Evolutionary conservation across 2,797 vertebrate species (phyloP).

Genomic region (Onychomys torridus): DNA sequence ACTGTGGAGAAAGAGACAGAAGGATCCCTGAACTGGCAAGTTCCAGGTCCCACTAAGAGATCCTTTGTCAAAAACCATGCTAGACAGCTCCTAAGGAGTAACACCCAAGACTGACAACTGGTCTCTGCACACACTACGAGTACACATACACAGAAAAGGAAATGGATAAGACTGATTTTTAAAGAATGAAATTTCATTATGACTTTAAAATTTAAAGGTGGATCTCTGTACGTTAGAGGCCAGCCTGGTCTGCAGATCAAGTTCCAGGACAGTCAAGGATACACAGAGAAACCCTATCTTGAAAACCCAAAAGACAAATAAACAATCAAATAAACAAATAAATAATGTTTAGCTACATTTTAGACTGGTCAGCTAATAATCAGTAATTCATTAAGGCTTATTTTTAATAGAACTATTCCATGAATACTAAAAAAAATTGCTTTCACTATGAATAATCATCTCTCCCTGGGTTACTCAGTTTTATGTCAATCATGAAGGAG

Average conservation of each 20-base stretch:
- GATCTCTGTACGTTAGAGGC: not conserved
- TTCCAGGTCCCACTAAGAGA: not conserved
- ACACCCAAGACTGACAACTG: not conserved
- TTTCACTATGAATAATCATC: not conserved
- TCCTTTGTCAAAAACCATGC: not conserved
- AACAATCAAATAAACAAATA: too few species aligned
- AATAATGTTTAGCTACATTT: not conserved
- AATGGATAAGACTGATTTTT: not conserved
- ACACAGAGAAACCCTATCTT: not conserved
- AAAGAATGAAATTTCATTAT: conserved; percentile 41
- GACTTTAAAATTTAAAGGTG: not conserved
- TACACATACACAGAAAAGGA: not conserved
- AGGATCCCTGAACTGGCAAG: not conserved
- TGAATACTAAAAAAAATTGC: not conserved
- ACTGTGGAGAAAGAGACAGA: not conserved
- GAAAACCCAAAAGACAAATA: too few species aligned
- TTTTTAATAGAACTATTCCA: conserved; percentile 43
- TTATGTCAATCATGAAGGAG: not conserved
- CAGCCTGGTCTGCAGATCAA: not conserved
- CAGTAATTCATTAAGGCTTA: not conserved
- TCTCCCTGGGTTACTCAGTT: conserved; percentile 29
- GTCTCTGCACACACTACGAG: too few species aligned
- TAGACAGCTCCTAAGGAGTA: not conserved
- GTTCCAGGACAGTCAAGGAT: not conserved
- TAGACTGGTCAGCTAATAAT: conserved; percentile 14